A percentile compares a stretch with the other conserved stretches of the same genome.
These are phyloP conservation scores for Hylyphantes graminicola DNA, from an alignment of 1,140 invertebrate species.

Conservation along the genomic window DNA sequence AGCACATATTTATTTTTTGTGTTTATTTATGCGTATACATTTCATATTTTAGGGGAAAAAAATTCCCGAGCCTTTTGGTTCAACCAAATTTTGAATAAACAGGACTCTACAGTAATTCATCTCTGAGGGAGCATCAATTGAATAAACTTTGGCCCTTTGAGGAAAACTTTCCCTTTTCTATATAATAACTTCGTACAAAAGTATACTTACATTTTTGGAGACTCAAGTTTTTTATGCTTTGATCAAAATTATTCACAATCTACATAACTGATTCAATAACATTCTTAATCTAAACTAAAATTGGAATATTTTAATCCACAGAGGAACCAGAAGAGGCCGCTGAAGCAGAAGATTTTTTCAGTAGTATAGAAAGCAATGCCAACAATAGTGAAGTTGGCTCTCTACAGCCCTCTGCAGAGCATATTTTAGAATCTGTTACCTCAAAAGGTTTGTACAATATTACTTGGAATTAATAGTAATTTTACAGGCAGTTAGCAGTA, in stretches of 20 bases:
- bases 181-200: too few species aligned
- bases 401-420: conserved; percentile 9
- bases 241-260: background rate
- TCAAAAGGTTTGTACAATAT: background rate
- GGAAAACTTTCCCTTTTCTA: too few species aligned
- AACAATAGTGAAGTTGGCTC: conserved; percentile 2
- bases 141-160: too few species aligned
- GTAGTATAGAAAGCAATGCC: conserved; percentile 44
- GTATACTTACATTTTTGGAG: background rate
- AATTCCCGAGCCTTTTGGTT: too few species aligned
- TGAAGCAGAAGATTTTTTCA: conserved; percentile 61
- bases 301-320: conserved; percentile 10
- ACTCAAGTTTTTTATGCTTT: background rate
- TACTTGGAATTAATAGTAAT: background rate
- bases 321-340: conserved; percentile 60
- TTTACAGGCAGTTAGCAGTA: too few species aligned
- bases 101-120: too few species aligned
- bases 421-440: background rate
- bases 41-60: too few species aligned
- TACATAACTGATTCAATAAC: background rate
- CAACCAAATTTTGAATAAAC: too few species aligned
- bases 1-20: too few species aligned
- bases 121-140: too few species aligned
- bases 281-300: background rate
- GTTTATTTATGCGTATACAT: too few species aligned